A percentile compares a stretch with the other conserved stretches of the same genome.
phyloP scores from a whole-genome alignment of 2,113 vertebrate species.

The Vidua chalybeata region DNA sequence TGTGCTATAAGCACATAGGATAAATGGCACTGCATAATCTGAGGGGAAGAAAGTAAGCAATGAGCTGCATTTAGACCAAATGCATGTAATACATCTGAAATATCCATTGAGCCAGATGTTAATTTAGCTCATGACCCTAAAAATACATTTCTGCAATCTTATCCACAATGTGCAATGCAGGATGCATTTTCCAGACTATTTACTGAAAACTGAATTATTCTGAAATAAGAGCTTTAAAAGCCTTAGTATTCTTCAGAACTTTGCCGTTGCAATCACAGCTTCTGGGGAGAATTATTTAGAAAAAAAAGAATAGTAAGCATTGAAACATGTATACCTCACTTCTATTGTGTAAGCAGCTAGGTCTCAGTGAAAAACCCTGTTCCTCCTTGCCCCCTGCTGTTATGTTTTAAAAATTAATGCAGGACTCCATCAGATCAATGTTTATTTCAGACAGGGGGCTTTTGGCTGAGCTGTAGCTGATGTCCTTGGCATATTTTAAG shows the following conservation, averaged over 20 bases:
- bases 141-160: not conserved
- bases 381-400: conserved; percentile 40
- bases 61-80: not conserved
- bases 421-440: not conserved
- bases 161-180: not conserved
- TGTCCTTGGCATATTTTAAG: not conserved
- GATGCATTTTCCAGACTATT: not conserved
- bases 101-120: not conserved
- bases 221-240: not conserved
- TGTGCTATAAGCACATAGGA: not conserved
- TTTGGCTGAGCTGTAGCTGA: not conserved
- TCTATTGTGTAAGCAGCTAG: not conserved
- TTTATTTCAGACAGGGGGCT: not conserved
- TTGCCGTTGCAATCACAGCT: not conserved
- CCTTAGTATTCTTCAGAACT: not conserved
- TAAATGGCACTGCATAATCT: not conserved
- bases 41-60: not conserved
- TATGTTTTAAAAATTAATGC: conserved; percentile 18
- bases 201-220: not conserved
- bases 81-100: not conserved
- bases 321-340: not conserved
- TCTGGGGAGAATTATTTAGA: not conserved
- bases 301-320: not conserved
- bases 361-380: not conserved
- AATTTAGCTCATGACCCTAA: not conserved